phyloP scores from a whole-genome alignment of 2,797 vertebrate species.

The Cichlasoma orientale region DNA sequence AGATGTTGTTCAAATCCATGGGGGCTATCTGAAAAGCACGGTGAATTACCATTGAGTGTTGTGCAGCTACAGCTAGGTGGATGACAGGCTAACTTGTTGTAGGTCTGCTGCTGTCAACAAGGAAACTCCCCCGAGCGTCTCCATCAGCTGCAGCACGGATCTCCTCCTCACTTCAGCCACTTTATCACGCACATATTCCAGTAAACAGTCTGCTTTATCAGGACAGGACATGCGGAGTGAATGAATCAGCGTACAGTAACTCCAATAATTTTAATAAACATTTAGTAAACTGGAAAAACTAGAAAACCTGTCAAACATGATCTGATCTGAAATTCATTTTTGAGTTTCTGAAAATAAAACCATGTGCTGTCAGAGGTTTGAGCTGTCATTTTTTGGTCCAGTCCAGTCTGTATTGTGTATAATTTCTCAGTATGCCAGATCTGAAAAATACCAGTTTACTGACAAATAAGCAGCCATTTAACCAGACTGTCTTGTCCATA shows the following conservation, averaged over 20 bases:
- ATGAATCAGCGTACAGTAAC: background rate
- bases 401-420: too few species aligned
- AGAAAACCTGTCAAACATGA: background rate
- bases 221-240: background rate
- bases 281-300: background rate
- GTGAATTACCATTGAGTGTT: background rate
- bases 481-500: too few species aligned
- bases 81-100: slow-evolving; percentile 35
- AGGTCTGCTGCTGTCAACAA: slow-evolving; percentile 36
- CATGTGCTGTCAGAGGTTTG: too few species aligned
- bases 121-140: slow-evolving; percentile 50
- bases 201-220: background rate
- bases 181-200: background rate
- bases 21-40: background rate
- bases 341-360: background rate
- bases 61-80: slow-evolving; percentile 44
- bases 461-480: background rate
- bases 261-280: background rate
- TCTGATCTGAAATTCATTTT: background rate
- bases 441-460: background rate
- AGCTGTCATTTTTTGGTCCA: too few species aligned
- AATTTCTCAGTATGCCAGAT: background rate
- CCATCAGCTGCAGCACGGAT: slow-evolving; percentile 6
- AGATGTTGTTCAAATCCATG: slow-evolving; percentile 81
- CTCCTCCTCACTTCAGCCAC: background rate